Conservation (phyloP, 2,888 invertebrate genomes). For the Temnothorax unifasciatus region DNA sequence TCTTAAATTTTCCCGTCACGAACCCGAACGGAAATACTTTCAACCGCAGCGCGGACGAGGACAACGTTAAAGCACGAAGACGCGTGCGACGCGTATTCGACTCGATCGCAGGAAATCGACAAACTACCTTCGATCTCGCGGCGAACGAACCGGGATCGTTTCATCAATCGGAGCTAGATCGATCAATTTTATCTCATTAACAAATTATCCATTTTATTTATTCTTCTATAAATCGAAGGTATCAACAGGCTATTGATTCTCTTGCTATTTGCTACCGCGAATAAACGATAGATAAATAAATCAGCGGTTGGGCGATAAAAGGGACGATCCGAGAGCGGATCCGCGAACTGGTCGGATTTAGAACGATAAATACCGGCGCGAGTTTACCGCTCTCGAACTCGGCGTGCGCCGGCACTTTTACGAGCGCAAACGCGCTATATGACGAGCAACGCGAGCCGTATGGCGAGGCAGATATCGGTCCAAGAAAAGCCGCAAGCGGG, state of each 20-base stretch:
- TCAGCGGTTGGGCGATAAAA: background rate
- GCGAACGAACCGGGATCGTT: background rate
- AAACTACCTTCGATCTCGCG: background rate
- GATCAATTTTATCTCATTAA: background rate
- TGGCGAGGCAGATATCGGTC: conserved; percentile 22
- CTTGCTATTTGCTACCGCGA: background rate
- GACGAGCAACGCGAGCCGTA: background rate
- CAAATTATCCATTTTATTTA: background rate
- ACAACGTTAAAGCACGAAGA: conserved; percentile 27
- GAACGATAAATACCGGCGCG: conserved; percentile 23
- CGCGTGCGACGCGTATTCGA: background rate
- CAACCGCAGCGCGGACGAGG: conserved; percentile 35
- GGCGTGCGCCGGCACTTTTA: conserved; percentile 11
- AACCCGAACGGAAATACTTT: conserved; percentile 50
- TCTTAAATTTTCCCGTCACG: conserved; percentile 52
- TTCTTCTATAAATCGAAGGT: background rate
- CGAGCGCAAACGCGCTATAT: conserved; percentile 3
- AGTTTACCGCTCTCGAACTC: background rate
- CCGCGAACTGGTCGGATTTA: conserved; percentile 10
- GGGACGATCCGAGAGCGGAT: background rate
- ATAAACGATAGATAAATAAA: conserved; percentile 5
- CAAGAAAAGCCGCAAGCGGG: conserved; percentile 28
- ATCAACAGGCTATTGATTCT: background rate
- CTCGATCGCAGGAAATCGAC: background rate
- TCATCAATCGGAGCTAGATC: background rate